Evolutionary conservation across 2,797 vertebrate species (phyloP).

Genomic region (Taenioides sp.): DNA sequence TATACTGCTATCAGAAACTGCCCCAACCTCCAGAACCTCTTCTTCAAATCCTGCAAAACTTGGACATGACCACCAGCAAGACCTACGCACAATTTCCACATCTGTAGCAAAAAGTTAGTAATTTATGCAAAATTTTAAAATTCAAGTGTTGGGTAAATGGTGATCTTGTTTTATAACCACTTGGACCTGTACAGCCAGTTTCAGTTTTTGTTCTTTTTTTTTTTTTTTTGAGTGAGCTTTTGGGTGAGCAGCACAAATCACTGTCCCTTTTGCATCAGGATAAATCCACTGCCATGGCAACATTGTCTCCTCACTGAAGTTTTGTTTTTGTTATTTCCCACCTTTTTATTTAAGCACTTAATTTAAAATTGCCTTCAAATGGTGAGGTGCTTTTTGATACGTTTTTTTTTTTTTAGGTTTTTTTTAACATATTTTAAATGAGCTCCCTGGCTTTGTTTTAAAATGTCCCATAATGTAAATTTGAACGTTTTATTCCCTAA

Average conservation of each 20-base stretch:
- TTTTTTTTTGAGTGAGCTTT: neutral
- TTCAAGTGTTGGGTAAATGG: slow-evolving; percentile 1
- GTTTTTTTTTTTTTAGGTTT: slow-evolving; percentile 6
- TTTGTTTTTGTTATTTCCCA: slow-evolving; percentile 13
- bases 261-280: slow-evolving; percentile 25
- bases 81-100: neutral
- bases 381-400: slow-evolving; percentile 34
- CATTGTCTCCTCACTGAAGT: slow-evolving; percentile 26
- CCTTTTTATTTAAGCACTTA: slow-evolving; percentile 51
- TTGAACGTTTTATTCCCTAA: slow-evolving; percentile 10
- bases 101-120: slow-evolving; percentile 30
- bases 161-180: slow-evolving; percentile 41
- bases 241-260: slow-evolving; percentile 10
- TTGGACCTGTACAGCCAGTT: slow-evolving; percentile 41
- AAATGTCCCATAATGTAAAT: slow-evolving; percentile 12
- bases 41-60: neutral
- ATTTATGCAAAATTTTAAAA: slow-evolving; percentile 55
- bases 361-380: slow-evolving; percentile 43
- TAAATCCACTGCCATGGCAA: slow-evolving; percentile 26
- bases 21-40: slow-evolving; percentile 9
- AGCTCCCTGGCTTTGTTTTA: slow-evolving; percentile 3
- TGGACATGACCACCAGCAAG: neutral
- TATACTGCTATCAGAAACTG: slow-evolving; percentile 5
- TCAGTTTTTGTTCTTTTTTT: neutral
- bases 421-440: slow-evolving; percentile 12